Percentiles rank a stretch among this genome's conserved stretches.
Conservation (phyloP, 2,888 invertebrate genomes). For the Oscheius sp. region DNA sequence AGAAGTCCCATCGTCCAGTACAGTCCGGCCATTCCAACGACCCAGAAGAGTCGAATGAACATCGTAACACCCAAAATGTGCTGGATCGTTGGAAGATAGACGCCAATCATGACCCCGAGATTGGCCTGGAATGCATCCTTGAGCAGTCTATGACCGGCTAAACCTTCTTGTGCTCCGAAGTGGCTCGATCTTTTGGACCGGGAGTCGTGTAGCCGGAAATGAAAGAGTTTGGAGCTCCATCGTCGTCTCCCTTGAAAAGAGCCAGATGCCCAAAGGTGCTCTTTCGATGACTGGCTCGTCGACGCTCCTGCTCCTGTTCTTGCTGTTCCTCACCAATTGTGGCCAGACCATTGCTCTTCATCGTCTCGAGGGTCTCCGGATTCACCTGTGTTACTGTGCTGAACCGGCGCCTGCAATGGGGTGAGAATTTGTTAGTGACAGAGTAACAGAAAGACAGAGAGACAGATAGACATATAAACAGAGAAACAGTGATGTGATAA, state of each 20-base stretch:
- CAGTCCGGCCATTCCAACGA: conserved; percentile 77
- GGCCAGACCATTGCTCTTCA: conserved; percentile 28
- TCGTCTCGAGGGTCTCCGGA: conserved; percentile 59
- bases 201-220: conserved; percentile 71
- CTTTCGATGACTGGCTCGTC: conserved; percentile 42
- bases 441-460: not conserved
- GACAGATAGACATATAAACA: no score
- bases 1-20: conserved; percentile 86
- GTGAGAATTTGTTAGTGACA: no score
- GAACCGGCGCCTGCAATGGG: conserved; percentile 64
- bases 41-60: conserved; percentile 98
- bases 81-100: conserved; percentile 97
- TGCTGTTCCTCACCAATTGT: conserved; percentile 18
- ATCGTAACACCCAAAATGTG: conserved; percentile 99
- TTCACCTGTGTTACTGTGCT: conserved; percentile 70
- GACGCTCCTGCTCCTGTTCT: not conserved
- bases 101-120: conserved; percentile 97
- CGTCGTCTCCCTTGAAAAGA: conserved; percentile 66
- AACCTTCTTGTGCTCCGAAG: conserved; percentile 68
- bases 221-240: conserved; percentile 62
- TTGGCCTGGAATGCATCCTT: conserved; percentile 79
- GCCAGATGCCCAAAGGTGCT: conserved; percentile 69
- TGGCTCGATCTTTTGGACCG: conserved; percentile 70
- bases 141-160: not conserved
- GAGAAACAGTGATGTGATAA: no score